Conservation (phyloP, 1,140 invertebrate genomes). For the Apis laboriosa region DNA sequence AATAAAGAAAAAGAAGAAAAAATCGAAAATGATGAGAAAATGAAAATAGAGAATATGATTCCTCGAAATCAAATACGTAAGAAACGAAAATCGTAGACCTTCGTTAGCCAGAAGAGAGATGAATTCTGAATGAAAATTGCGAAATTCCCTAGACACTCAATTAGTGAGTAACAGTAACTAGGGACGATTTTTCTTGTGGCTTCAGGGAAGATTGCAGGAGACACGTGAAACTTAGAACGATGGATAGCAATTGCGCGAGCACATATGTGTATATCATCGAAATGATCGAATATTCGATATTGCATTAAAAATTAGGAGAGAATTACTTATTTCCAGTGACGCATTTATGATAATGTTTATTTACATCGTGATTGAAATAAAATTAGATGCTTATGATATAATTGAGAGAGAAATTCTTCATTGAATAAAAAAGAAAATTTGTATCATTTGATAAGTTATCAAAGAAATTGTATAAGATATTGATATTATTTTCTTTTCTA, state of each 20-base stretch:
- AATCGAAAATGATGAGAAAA: neutral
- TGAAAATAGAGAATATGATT: neutral
- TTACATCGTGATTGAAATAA: conserved; percentile 8
- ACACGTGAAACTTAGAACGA: conserved; percentile 1
- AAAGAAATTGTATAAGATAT: too few relatives aligned
- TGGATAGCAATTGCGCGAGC: conserved; percentile 31
- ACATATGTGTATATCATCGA: conserved; percentile 19
- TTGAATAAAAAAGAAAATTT: neutral
- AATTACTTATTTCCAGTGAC: neutral
- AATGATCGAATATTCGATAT: conserved; percentile 7
- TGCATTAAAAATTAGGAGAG: neutral
- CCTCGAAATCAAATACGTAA: neutral
- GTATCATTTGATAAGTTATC: too few relatives aligned
- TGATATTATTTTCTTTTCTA: too few relatives aligned
- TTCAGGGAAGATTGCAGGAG: neutral
- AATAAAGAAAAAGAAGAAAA: neutral
- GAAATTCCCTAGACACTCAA: conserved; percentile 63
- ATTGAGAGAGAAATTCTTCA: neutral
- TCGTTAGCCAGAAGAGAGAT: neutral
- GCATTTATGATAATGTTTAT: conserved; percentile 25
- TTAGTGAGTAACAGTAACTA: conserved; percentile 62
- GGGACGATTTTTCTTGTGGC: conserved; percentile 7
- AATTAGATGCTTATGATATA: neutral
- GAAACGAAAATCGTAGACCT: neutral
- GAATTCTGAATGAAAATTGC: conserved; percentile 50